Percentiles rank a stretch among this genome's conserved stretches.
phyloP scores from a whole-genome alignment of 92 coral and sea anemone species.

The Epizoanthus fatuus region DNA sequence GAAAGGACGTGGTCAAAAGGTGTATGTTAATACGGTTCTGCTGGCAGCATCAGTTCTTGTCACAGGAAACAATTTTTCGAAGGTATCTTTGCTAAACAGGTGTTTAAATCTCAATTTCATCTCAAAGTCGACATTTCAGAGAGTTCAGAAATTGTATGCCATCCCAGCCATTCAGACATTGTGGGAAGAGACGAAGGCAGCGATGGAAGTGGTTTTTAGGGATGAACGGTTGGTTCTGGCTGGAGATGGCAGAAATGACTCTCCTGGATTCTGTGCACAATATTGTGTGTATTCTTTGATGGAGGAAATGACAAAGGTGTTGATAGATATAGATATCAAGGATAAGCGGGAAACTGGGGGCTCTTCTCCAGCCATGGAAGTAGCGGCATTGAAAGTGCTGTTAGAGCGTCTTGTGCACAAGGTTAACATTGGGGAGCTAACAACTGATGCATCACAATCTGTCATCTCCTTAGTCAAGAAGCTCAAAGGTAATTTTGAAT shows the following conservation, averaged over 20 bases:
- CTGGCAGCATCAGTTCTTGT: constrained; percentile 55
- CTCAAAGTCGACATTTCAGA: constrained; percentile 15
- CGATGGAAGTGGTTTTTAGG: constrained; percentile 4
- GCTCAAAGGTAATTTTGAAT: constrained; percentile 45
- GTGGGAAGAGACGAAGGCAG: constrained; percentile 16
- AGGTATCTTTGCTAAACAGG: constrained; percentile 15
- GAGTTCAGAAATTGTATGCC: constrained; percentile 39
- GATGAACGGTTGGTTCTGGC: constrained; percentile 27
- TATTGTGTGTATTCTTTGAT: constrained; percentile 48
- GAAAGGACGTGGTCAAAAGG: constrained; percentile 56
- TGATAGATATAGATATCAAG: constrained; percentile 38
- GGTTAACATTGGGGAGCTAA: constrained; percentile 45
- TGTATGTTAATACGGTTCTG: constrained; percentile 48
- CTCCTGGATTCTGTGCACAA: constrained; percentile 34
- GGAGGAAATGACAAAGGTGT: constrained; percentile 47
- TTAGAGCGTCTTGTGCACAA: constrained; percentile 40
- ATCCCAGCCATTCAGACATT: constrained; percentile 17
- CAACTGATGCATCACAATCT: constrained; percentile 62
- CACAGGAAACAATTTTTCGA: constrained; percentile 32
- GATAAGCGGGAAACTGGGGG: constrained; percentile 59
- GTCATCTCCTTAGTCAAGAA: constrained; percentile 64
- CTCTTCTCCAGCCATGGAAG: constrained; percentile 60
- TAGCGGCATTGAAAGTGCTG: constrained; percentile 32
- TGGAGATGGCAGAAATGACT: constrained; percentile 58
- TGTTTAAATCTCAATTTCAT: constrained; percentile 19